Conservation (phyloP, 2,113 vertebrate species). For the Cyprinus carpio region DNA sequence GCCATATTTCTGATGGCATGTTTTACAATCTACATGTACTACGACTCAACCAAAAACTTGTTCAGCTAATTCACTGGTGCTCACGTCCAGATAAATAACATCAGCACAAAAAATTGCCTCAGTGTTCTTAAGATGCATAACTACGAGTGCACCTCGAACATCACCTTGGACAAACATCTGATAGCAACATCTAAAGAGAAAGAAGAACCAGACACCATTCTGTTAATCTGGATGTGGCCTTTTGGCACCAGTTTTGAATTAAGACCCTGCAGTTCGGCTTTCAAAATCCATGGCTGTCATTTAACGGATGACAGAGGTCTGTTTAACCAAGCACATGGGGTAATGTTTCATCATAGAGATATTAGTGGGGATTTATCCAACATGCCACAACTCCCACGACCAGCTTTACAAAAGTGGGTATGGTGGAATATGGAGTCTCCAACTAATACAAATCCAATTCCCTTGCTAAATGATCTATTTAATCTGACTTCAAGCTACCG, state of each 20-base stretch:
- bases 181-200: neutral
- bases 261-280: neutral
- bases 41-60: neutral
- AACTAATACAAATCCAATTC: neutral
- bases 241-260: neutral
- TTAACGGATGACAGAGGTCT: conserved; percentile 22
- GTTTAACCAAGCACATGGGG: conserved; percentile 8
- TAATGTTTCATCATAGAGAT: conserved; percentile 37
- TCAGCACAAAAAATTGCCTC: neutral
- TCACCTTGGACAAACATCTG: neutral
- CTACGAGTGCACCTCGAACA: neutral
- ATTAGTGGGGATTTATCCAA: conserved; percentile 21
- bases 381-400: neutral
- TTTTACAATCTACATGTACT: neutral
- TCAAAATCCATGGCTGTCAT: conserved; percentile 15
- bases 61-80: neutral
- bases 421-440: conserved; percentile 56
- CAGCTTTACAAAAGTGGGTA: conserved; percentile 47
- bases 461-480: neutral
- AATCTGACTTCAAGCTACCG: conserved; percentile 48
- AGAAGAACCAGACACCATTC: neutral
- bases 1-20: neutral
- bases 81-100: neutral
- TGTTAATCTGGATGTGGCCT: conserved; percentile 48
- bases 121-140: neutral